Conservation (phyloP, 2,888 invertebrate species). For the Blastobasis lacticolella region DNA sequence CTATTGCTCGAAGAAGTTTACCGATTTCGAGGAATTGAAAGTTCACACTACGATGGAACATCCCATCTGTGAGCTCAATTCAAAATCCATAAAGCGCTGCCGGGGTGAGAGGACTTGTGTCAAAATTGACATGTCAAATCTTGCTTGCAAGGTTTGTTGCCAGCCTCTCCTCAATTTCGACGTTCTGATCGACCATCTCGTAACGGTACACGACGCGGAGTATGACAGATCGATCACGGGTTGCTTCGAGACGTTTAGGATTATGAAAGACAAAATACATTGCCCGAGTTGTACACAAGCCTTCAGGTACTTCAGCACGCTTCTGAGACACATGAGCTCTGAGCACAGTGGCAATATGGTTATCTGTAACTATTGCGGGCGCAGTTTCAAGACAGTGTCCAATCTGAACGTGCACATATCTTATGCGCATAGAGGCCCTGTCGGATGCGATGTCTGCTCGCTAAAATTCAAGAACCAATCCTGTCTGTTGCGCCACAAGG, state of each 20-base stretch:
- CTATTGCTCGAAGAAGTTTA: slow-evolving; percentile 51
- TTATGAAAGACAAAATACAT: slow-evolving; percentile 54
- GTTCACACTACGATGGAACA: slow-evolving; percentile 45
- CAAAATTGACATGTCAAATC: slow-evolving; percentile 45
- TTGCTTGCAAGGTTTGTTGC: slow-evolving; percentile 48
- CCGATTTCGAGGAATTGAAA: slow-evolving; percentile 51
- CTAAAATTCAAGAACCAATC: slow-evolving; percentile 52
- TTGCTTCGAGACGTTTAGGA: slow-evolving; percentile 49
- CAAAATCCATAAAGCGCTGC: slow-evolving; percentile 50
- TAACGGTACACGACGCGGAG: slow-evolving; percentile 41
- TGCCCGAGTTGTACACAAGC: slow-evolving; percentile 48
- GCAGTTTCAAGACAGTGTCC: slow-evolving; percentile 43
- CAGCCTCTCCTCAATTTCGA: slow-evolving; percentile 36
- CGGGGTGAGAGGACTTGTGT: slow-evolving; percentile 54
- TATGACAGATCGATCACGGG: slow-evolving; percentile 46
- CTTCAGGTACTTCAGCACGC: slow-evolving; percentile 51
- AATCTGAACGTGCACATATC: slow-evolving; percentile 54
- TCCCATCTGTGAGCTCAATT: slow-evolving; percentile 49
- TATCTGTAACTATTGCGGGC: slow-evolving; percentile 60
- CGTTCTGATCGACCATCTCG: slow-evolving; percentile 48
- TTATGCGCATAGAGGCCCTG: slow-evolving; percentile 46
- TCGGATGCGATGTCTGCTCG: slow-evolving; percentile 49
- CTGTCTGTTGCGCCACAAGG: slow-evolving; percentile 53
- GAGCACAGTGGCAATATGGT: slow-evolving; percentile 56
- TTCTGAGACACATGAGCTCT: slow-evolving; percentile 52